phyloP scores from a whole-genome alignment of 2,797 vertebrate genomes.

The Chiroxiphia lanceolata region DNA sequence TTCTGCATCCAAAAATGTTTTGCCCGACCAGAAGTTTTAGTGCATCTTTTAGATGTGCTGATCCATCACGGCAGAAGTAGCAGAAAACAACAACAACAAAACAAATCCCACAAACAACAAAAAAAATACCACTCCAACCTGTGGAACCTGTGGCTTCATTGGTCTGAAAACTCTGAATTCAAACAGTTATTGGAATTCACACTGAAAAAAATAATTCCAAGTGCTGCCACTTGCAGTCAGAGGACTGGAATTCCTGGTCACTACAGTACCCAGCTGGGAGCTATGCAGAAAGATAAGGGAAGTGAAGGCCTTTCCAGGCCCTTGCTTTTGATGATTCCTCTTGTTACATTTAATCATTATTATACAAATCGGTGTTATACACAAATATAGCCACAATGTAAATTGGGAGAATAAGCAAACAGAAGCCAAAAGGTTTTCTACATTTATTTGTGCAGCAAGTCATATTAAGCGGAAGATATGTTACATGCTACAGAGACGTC shows the following conservation, averaged over 20 bases:
- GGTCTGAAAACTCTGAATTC: not conserved
- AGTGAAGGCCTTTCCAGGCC: not conserved
- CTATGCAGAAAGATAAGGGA: not conserved
- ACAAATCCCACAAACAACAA: not conserved
- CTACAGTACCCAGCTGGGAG: rapidly evolving
- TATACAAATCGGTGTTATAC: not conserved
- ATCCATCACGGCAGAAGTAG: not conserved
- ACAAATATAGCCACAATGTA: not conserved
- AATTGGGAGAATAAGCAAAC: not conserved
- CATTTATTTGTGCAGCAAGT: not conserved
- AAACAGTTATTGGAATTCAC: not conserved
- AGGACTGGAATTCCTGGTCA: not conserved
- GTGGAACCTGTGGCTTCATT: not conserved
- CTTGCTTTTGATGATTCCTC: not conserved
- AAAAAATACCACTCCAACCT: not conserved
- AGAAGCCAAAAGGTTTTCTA: not conserved
- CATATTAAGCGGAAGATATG: not conserved
- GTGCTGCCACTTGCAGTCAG: too few relatives aligned
- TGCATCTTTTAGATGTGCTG: not conserved
- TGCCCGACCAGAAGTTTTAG: not conserved
- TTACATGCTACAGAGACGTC: not conserved
- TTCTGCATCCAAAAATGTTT: not conserved
- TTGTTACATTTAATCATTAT: not conserved
- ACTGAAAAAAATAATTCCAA: not conserved
- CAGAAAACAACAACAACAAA: not conserved